These are phyloP conservation scores for Caretta caretta DNA, from an alignment of 2,113 vertebrate species.

Conservation along the genomic window DNA sequence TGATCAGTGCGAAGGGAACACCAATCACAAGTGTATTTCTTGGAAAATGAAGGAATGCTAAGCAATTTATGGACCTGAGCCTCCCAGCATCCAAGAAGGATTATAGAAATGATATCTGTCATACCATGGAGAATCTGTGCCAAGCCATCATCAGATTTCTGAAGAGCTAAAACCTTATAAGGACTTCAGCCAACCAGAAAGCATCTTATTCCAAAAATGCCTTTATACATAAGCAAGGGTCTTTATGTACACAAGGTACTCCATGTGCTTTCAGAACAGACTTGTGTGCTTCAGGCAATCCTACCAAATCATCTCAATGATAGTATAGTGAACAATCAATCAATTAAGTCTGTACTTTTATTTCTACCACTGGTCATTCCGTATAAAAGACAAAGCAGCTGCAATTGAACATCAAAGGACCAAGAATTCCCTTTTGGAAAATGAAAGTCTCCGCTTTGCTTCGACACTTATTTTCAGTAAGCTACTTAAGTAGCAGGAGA, in stretches of 20 bases:
- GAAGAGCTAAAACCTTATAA: not conserved
- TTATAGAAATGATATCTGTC: not conserved
- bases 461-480: not conserved
- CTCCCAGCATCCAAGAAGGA: not conserved
- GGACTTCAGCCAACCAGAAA: not conserved
- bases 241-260: not conserved
- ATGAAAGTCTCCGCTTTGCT: not conserved
- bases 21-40: not conserved
- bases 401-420: not conserved
- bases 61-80: not conserved
- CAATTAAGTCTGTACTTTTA: not conserved
- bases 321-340: not conserved
- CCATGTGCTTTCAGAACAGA: not conserved
- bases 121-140: not conserved
- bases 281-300: not conserved
- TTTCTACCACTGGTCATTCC: fast-evolving
- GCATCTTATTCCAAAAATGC: not conserved
- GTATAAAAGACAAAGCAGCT: not conserved
- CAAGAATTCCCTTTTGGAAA: not conserved
- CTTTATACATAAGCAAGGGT: not conserved
- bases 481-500: not conserved
- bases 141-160: not conserved
- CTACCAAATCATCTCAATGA: not conserved
- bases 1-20: fast-evolving
- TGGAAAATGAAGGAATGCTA: not conserved